A percentile compares a stretch with the other conserved stretches of the same genome.
Evolutionary conservation across 2,113 vertebrate species (phyloP).

Genomic region (Noturus placidus): DNA sequence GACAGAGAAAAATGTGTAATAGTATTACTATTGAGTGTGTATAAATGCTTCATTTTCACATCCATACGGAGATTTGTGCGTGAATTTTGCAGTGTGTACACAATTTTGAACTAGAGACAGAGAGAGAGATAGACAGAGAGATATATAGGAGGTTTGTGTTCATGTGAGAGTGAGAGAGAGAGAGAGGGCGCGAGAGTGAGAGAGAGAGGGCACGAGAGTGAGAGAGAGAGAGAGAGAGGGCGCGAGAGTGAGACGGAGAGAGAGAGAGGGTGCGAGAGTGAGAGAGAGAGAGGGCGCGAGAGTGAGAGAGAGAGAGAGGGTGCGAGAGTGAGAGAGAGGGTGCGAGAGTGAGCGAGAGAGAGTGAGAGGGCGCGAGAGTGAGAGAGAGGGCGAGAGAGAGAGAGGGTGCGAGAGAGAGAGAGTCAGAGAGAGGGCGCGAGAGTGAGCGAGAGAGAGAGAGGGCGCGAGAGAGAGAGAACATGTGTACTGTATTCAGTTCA

Average conservation of each 20-base stretch:
- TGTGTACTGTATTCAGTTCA: constrained; percentile 48
- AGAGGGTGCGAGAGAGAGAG: not conserved
- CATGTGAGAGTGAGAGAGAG: not conserved
- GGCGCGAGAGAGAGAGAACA: not conserved
- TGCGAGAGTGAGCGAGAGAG: not conserved
- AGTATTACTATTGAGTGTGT: not conserved
- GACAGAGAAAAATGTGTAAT: not conserved
- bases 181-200: not conserved
- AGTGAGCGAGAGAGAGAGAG: not conserved
- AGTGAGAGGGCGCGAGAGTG: not conserved
- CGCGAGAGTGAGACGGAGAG: not conserved
- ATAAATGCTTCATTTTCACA: not conserved
- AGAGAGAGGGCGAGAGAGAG: not conserved
- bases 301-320: not conserved
- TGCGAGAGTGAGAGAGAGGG: no score
- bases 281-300: not conserved
- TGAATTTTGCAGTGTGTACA: not conserved
- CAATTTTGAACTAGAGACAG: not conserved
- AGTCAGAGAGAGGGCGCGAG: not conserved
- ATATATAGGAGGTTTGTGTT: not conserved
- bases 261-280: not conserved
- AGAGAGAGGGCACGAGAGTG: not conserved
- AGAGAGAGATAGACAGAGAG: not conserved
- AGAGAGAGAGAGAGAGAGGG: not conserved
- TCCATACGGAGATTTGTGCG: not conserved